Conservation (phyloP, 2,797 vertebrate genomes). For the Hoplostethus atlanticus region DNA sequence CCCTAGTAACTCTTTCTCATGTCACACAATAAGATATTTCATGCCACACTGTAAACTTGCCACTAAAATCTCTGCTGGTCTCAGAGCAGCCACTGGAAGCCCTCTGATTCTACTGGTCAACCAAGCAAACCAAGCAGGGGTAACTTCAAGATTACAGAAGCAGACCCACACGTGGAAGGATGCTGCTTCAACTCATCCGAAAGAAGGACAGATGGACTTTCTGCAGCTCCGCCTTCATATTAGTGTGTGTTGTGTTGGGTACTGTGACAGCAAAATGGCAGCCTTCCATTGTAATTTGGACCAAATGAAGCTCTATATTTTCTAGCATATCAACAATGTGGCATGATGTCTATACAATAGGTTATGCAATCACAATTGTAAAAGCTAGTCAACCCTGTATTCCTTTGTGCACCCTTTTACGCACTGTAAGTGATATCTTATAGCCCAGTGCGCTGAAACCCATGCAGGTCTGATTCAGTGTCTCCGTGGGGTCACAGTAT, state of each 20-base stretch:
- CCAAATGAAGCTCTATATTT: constrained; percentile 18
- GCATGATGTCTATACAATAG: constrained; percentile 37
- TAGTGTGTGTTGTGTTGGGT: constrained; percentile 21
- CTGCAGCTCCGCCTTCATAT: constrained; percentile 38
- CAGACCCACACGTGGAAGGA: neutral
- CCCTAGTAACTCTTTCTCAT: neutral
- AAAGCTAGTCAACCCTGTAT: constrained; percentile 21
- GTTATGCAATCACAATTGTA: constrained; percentile 18
- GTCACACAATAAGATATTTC: neutral
- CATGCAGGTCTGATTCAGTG: constrained; percentile 51
- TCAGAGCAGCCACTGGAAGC: neutral
- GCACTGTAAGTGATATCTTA: constrained; percentile 37
- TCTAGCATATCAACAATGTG: constrained; percentile 19
- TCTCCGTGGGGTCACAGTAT: constrained; percentile 63
- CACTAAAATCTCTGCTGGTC: neutral
- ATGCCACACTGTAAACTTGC: neutral
- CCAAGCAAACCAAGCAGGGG: too few relatives aligned
- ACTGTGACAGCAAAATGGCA: constrained; percentile 55
- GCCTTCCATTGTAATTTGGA: constrained; percentile 25
- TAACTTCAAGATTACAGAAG: neutral
- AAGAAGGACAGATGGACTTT: neutral
- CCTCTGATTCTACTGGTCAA: neutral
- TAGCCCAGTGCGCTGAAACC: constrained; percentile 44
- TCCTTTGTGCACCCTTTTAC: constrained; percentile 32
- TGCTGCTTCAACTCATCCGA: neutral